Base-by-base conservation (phyloP, 2,797 vertebrate species). In the Coendou prehensilis region DNA sequence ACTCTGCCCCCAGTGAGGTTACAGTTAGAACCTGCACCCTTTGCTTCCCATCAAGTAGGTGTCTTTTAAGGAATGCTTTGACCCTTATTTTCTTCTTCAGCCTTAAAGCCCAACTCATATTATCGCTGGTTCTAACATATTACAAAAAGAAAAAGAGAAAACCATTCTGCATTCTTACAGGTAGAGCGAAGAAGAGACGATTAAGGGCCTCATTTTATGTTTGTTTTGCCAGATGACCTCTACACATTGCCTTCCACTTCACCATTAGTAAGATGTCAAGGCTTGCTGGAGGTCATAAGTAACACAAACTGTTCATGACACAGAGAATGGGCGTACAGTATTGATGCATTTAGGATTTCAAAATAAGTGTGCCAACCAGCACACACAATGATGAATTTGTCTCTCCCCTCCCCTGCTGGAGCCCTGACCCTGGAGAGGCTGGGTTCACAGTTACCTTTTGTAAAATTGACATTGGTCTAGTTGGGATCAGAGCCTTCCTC, bases 211-310 rank as follows among this genome's bases (percentile, higher is more conserved):
- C 28, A 5, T 73, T 91, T 87, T 57, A 30, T 61, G 59, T 37
- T 92, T 81, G 91, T 84, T 54, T 96, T 33, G 6, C 41, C 57
- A 52, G 81, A 96, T 59, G 81, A 87, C 91, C 54, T 94, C 94
- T 75, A 41, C 73, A 64, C 64, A 9, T 10, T 88, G 89, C 93
- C 82, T 92, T 91, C 89, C 9, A 41, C 63, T 82, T 90, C 47
- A 45, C 52, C 52, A 64, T 92, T 64, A 93, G 79, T 67, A 52
- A 78, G 59, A n/a, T 33, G 63, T 84, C 79, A 59, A 93, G 73
- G 88, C 56, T 85, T 92, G 61, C 73, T 13, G 5, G 78, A 23
- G 52, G 37, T 59, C 89, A 26, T 94, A 93, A 93, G 85, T 94
- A 95, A 71, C 7, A 37, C 57, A 54, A 22, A 57, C 50, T 7